Base-by-base conservation (phyloP, 2,888 invertebrate species). In the Thereva nobilitata region DNA sequence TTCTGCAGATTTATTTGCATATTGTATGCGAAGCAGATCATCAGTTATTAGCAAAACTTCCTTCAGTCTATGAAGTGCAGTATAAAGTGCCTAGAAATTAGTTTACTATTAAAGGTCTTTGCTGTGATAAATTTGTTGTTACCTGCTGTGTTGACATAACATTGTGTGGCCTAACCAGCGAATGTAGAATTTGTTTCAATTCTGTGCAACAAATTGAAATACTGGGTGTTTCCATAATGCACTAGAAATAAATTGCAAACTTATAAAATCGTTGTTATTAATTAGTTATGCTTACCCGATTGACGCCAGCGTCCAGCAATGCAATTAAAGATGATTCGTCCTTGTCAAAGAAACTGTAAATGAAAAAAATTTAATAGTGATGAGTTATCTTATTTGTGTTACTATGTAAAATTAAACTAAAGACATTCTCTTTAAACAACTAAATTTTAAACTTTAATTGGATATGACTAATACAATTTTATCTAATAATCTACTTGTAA, bases 41-140 rank as follows among this genome's bases (percentile, higher is more conserved):
- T 94, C 93, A 23, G 95, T 93, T 72, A 97, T 87, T 73, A 95
- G 90, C 12, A 96, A 88, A 72, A 94, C 87, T 79, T 96, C 95
- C 67, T 88, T 86, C 76, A 91, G 91, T 77, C 90, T 88, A 80
- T 95, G 94, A 64, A 92, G 83, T n/a, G 95, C 94, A 35, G 91
- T 87, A 72, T 93, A 89, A 12, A 96, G 85, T 4, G 93, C 90
- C 74, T 91, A 9, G 8, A 38, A 64, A 59, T 59, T 45, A 9
- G n/a, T 9, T 49, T 34, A 45, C 88, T 23, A 89, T 86, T 10
- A 47, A 37, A 37, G 34, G 9, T 3, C 35, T 8, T 5, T 49
- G 34, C 12, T 47, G 7, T 3, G 3, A 47, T 47, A 37, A 23
- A 23, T 23, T 59, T 10, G 12, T 47, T 59, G n/a, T 45, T 75